Evolutionary conservation across 2,113 vertebrate genomes (phyloP).

Genomic region (Microcebus ravelobensis): DNA sequence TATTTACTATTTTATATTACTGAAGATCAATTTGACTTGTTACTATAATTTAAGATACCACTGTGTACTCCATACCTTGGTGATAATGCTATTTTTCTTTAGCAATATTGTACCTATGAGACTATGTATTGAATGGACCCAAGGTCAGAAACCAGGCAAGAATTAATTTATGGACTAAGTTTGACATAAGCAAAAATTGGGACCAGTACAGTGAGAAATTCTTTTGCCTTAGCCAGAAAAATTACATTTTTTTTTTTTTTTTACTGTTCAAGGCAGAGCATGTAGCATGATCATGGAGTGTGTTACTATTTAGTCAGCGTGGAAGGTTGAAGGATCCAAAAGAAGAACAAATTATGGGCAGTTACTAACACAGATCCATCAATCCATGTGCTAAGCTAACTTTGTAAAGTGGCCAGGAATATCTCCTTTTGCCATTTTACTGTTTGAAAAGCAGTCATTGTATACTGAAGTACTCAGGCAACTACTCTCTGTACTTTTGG

Average conservation of each 20-base stretch:
- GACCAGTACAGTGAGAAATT: neutral
- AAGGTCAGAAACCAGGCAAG: neutral
- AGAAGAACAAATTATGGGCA: neutral
- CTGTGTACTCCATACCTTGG: neutral
- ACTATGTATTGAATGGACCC: neutral
- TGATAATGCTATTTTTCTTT: neutral
- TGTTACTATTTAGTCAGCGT: neutral
- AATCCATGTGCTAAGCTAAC: neutral
- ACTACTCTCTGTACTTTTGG: neutral
- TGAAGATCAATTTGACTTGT: neutral
- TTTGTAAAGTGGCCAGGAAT: neutral
- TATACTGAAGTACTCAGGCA: neutral
- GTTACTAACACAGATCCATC: neutral
- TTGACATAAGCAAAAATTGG: neutral
- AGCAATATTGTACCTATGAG: neutral
- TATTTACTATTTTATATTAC: conserved; percentile 1
- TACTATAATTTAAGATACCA: neutral
- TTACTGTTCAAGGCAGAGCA: neutral
- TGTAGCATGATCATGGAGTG: neutral
- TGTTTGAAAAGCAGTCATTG: neutral
- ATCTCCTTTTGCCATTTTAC: neutral
- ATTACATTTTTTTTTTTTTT: neutral
- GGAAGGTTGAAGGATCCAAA: neutral
- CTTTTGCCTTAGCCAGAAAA: neutral
- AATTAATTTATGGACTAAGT: neutral